Conservation (phyloP, 2,888 invertebrate species). For the Noctua janthe region DNA sequence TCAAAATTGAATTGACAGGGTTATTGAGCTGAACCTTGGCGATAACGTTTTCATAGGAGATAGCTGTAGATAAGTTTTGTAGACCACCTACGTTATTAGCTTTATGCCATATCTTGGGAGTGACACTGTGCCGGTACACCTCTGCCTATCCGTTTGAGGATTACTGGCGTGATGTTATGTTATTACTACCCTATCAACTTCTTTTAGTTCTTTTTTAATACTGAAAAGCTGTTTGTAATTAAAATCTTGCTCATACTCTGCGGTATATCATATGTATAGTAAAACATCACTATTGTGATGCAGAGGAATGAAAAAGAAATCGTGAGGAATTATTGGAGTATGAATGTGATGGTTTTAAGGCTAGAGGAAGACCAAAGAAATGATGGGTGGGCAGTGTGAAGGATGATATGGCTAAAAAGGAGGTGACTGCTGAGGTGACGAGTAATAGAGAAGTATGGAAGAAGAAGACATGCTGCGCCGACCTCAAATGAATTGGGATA, state of each 20-base stretch:
- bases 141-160: not conserved
- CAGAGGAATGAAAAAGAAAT: too few relatives aligned
- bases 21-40: not conserved
- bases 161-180: not conserved
- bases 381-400: not conserved
- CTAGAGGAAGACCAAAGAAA: not conserved
- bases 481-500: not conserved
- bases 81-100: not conserved
- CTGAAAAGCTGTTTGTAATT: not conserved
- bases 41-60: not conserved
- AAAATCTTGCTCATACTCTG: not conserved
- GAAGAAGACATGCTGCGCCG: not conserved
- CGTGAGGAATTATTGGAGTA: too few relatives aligned
- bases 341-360: too few relatives aligned
- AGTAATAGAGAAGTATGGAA: not conserved
- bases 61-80: not conserved
- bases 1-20: constrained; percentile 16
- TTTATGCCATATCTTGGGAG: not conserved
- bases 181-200: not conserved
- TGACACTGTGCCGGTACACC: not conserved
- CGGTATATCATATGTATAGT: not conserved
- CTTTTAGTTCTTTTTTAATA: not conserved
- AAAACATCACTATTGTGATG: too few relatives aligned
- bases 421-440: not conserved
- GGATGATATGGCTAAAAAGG: not conserved